These are phyloP conservation scores for Nemurella pictetii DNA, from an alignment of 2,888 invertebrate genomes.

Conservation along the genomic window DNA sequence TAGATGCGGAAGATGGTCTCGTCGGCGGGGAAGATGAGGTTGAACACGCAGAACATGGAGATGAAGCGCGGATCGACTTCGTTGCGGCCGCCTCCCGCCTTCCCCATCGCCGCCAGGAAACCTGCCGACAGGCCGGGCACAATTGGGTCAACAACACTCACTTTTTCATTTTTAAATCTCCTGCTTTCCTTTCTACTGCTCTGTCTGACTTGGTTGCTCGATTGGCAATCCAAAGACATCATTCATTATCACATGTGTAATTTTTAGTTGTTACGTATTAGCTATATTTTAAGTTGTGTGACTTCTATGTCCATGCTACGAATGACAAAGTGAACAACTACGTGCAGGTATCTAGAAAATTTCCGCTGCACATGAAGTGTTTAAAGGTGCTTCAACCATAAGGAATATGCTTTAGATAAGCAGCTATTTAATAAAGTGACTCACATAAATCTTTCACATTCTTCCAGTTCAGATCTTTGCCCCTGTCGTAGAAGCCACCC, in stretches of 20 bases:
- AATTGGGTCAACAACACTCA: neutral
- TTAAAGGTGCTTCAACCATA: too few relatives aligned
- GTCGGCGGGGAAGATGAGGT: slow-evolving; percentile 81
- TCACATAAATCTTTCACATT: slow-evolving; percentile 75
- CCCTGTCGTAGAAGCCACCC: slow-evolving; percentile 86
- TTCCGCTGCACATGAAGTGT: too few relatives aligned
- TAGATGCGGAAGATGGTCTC: slow-evolving; percentile 80
- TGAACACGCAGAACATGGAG: slow-evolving; percentile 86
- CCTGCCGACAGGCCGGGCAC: slow-evolving; percentile 52
- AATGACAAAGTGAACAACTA: too few relatives aligned
- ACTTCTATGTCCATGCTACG: too few relatives aligned
- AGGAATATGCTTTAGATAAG: too few relatives aligned
- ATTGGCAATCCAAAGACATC: too few relatives aligned
- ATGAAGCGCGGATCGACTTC: slow-evolving; percentile 89
- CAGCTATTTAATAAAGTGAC: too few relatives aligned
- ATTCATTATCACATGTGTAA: too few relatives aligned
- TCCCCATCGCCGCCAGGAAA: slow-evolving; percentile 83
- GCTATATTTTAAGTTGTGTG: too few relatives aligned
- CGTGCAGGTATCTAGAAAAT: too few relatives aligned
- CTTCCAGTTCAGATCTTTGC: slow-evolving; percentile 89
- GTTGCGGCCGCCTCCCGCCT: slow-evolving; percentile 86
- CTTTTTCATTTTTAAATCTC: too few relatives aligned
- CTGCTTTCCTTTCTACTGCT: neutral
- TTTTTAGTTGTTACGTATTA: too few relatives aligned
- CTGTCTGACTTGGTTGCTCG: neutral